phyloP scores from a whole-genome alignment of 2,888 invertebrate genomes.

The Sesia bembeciformis region DNA sequence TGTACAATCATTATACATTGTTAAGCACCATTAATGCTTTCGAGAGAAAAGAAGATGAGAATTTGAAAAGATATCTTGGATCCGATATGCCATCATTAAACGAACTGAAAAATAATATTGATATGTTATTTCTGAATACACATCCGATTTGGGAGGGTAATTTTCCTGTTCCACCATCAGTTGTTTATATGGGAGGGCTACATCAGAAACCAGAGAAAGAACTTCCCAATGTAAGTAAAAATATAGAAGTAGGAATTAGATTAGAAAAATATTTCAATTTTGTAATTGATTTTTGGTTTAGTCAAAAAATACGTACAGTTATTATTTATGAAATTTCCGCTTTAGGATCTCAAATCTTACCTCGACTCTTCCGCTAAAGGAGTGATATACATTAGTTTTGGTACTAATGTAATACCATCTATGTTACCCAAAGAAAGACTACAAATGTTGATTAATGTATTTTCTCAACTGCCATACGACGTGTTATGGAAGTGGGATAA shows the following conservation, averaged over 20 bases:
- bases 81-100: slow-evolving; percentile 13
- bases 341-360: slow-evolving; percentile 26
- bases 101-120: slow-evolving; percentile 24
- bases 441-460: slow-evolving; percentile 19
- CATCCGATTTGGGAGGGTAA: slow-evolving; percentile 38
- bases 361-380: slow-evolving; percentile 35
- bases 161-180: slow-evolving; percentile 41
- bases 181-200: slow-evolving; percentile 46
- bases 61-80: slow-evolving; percentile 20
- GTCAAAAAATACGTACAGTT: too few relatives aligned
- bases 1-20: slow-evolving; percentile 11
- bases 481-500: slow-evolving; percentile 46
- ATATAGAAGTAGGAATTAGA: too few relatives aligned
- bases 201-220: slow-evolving; percentile 30
- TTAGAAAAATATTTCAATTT: too few relatives aligned
- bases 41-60: slow-evolving; percentile 10
- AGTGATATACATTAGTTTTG: slow-evolving; percentile 42
- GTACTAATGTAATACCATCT: slow-evolving; percentile 30
- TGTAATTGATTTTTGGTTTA: too few relatives aligned
- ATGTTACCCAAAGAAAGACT: slow-evolving; percentile 17
- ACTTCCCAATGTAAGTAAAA: slow-evolving; percentile 33
- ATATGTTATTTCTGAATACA: slow-evolving; percentile 45
- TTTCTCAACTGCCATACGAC: slow-evolving; percentile 34
- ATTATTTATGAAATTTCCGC: too few relatives aligned
- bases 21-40: slow-evolving; percentile 3